These are phyloP conservation scores for Xanthorhoe designata DNA, from an alignment of 2,888 invertebrate genomes.

Conservation along the genomic window DNA sequence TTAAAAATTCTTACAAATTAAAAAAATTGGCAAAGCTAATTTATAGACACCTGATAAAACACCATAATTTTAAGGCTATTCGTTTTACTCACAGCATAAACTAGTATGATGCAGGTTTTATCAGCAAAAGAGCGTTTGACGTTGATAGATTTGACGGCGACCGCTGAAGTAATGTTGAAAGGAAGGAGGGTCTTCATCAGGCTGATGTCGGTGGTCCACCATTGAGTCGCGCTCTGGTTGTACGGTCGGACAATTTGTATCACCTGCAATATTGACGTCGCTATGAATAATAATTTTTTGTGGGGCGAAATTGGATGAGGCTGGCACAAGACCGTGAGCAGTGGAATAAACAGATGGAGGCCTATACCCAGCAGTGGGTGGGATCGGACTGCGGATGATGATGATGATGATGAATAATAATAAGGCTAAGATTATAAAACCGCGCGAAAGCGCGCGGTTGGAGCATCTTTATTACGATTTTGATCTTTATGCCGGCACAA, in stretches of 20 bases:
- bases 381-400: too few relatives aligned
- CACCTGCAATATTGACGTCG: slow-evolving; percentile 53
- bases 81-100: slow-evolving; percentile 62
- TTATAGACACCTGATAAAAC: background rate
- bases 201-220: slow-evolving; percentile 73
- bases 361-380: too few relatives aligned
- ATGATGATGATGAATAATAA: too few relatives aligned
- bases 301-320: too few relatives aligned
- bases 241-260: slow-evolving; percentile 69
- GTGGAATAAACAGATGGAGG: too few relatives aligned
- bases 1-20: too few relatives aligned
- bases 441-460: too few relatives aligned
- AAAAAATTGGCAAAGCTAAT: too few relatives aligned
- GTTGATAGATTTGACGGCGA: slow-evolving; percentile 51
- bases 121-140: slow-evolving; percentile 46
- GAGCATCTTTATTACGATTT: too few relatives aligned
- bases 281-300: background rate
- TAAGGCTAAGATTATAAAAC: too few relatives aligned
- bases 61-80: background rate
- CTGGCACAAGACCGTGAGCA: too few relatives aligned
- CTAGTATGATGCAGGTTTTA: slow-evolving; percentile 65
- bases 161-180: slow-evolving; percentile 63
- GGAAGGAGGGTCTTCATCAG: slow-evolving; percentile 70
- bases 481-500: too few relatives aligned
- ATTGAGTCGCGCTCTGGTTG: slow-evolving; percentile 62